Percentiles rank a stretch among this genome's conserved stretches.
Evolutionary conservation across 2,888 invertebrate genomes (phyloP).

Genomic region (Brenthis daphne): DNA sequence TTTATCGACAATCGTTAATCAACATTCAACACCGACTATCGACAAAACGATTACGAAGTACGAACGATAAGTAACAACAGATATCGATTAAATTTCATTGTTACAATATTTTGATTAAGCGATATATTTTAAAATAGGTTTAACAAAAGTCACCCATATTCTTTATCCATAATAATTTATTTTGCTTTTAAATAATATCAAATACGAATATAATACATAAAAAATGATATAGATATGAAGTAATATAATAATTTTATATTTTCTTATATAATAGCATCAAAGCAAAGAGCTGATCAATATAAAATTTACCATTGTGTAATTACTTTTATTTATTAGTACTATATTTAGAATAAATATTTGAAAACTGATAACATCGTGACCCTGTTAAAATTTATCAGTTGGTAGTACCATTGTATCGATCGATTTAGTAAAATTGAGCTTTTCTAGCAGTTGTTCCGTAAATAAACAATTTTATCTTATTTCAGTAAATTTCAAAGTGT

Average conservation of each 20-base stretch:
- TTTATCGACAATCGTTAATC: neutral
- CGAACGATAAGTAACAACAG: too few species aligned
- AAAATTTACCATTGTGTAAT: too few species aligned
- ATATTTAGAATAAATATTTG: neutral
- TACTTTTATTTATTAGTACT: neutral
- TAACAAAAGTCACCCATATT: too few species aligned
- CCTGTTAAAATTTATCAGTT: conserved; percentile 35
- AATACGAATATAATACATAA: too few species aligned
- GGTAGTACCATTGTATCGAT: conserved; percentile 35
- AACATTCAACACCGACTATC: too few species aligned
- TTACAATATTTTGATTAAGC: neutral
- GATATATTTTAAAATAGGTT: neutral
- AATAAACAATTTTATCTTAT: neutral
- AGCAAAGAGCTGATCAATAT: too few species aligned
- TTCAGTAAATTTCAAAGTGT: neutral
- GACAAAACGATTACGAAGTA: too few species aligned
- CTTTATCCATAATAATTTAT: too few species aligned
- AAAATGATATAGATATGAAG: too few species aligned
- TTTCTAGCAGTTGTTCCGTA: neutral
- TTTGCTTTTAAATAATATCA: too few species aligned
- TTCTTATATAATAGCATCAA: too few species aligned
- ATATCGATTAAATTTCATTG: neutral
- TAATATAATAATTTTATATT: too few species aligned
- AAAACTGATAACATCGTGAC: conserved; percentile 17
- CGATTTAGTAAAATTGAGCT: conserved; percentile 16